A percentile compares a stretch with the other conserved stretches of the same genome.
Conservation (phyloP, 2,888 invertebrate species). For the Drosophila ezoana region DNA sequence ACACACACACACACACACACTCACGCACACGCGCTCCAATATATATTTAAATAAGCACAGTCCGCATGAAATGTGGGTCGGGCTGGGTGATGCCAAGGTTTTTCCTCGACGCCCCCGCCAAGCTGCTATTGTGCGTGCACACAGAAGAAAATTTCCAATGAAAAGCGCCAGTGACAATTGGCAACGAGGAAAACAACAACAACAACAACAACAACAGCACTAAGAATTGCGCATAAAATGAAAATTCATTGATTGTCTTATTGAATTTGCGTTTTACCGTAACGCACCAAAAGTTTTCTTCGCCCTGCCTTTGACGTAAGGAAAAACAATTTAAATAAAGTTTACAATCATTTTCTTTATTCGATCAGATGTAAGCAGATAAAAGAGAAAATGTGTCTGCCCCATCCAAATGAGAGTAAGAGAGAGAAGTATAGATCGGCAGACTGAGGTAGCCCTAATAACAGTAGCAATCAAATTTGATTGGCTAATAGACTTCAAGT, state of each 20-base stretch:
- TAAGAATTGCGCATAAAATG: constrained; percentile 58
- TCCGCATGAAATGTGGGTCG: constrained; percentile 22
- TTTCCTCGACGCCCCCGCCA: constrained; percentile 12
- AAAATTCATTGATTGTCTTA: constrained; percentile 75
- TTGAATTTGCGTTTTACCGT: constrained; percentile 57
- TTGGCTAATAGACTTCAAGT: constrained; percentile 39
- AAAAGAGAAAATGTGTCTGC: not conserved
- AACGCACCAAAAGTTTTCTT: constrained; percentile 28
- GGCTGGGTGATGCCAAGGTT: constrained; percentile 31
- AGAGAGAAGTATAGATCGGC: too few species aligned
- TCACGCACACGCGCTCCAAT: not conserved
- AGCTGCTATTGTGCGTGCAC: constrained; percentile 26
- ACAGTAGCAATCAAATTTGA: constrained; percentile 50
- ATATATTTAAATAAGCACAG: constrained; percentile 17
- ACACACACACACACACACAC: constrained; percentile 8
- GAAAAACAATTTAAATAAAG: constrained; percentile 44
- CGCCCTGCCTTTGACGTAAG: constrained; percentile 4
- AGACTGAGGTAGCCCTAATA: constrained; percentile 8
- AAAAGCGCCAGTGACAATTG: constrained; percentile 50
- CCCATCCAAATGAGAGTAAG: not conserved
- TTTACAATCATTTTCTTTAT: constrained; percentile 20
- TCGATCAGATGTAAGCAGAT: not conserved
- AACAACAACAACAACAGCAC: constrained; percentile 15
- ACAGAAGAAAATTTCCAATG: constrained; percentile 39
- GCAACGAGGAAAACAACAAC: constrained; percentile 22